A percentile compares a stretch with the other conserved stretches of the same genome.
Conservation (phyloP, 2,113 vertebrate genomes). For the Sphyrna mokarran region DNA sequence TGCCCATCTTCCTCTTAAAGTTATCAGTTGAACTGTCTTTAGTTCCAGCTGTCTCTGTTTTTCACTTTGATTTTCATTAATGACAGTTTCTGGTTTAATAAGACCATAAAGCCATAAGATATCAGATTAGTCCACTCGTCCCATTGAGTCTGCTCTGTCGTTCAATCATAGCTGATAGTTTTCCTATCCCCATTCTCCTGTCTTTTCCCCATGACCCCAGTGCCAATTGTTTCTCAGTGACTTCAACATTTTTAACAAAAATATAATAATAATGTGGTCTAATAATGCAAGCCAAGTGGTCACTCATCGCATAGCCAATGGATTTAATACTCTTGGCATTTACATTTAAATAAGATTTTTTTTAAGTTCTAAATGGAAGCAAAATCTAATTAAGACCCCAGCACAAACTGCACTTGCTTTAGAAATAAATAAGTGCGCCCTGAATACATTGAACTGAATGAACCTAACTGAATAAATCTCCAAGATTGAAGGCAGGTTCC, state of each 20-base stretch:
- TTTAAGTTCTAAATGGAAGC: background rate
- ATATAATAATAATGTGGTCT: background rate
- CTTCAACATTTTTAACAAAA: background rate
- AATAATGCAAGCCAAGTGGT: background rate
- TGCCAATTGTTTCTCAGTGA: background rate
- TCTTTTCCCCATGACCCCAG: too few relatives aligned
- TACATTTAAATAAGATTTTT: constrained; percentile 18
- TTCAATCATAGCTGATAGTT: too few relatives aligned
- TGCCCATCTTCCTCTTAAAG: background rate
- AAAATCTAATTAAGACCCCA: constrained; percentile 6
- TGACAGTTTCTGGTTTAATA: background rate
- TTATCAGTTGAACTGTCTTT: background rate
- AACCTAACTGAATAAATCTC: background rate
- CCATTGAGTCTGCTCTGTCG: too few relatives aligned
- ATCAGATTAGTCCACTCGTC: too few relatives aligned
- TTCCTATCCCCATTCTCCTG: too few relatives aligned
- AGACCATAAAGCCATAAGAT: background rate
- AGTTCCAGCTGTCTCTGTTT: background rate
- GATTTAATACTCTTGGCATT: constrained; percentile 6
- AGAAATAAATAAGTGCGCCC: background rate
- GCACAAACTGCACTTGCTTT: background rate
- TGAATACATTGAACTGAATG: constrained; percentile 26
- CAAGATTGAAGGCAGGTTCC: background rate
- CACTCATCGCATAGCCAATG: too few relatives aligned
- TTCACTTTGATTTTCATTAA: background rate